Evolutionary conservation across 2,888 invertebrate genomes (phyloP).

Genomic region (Ophioninae sp.): DNA sequence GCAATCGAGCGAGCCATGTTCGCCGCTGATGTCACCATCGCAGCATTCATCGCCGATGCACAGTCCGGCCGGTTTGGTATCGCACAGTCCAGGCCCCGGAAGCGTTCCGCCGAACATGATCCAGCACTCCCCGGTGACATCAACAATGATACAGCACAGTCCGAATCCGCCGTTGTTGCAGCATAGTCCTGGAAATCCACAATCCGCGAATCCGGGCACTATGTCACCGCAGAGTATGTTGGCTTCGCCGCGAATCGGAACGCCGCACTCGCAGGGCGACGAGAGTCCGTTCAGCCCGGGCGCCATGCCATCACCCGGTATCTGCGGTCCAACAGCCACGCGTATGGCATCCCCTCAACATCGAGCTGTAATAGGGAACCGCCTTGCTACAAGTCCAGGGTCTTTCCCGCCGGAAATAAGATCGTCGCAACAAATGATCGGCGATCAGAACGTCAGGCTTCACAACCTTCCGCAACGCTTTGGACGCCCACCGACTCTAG

Average conservation of each 20-base stretch:
- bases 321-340: slow-evolving; percentile 81
- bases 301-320: slow-evolving; percentile 81
- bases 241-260: slow-evolving; percentile 84
- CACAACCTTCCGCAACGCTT: slow-evolving; percentile 79
- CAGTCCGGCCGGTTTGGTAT: slow-evolving; percentile 79
- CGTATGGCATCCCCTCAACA: slow-evolving; percentile 85
- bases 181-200: slow-evolving; percentile 82
- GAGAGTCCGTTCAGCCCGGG: slow-evolving; percentile 84
- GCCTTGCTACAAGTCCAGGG: slow-evolving; percentile 83
- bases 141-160: slow-evolving; percentile 82
- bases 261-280: slow-evolving; percentile 85
- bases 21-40: slow-evolving; percentile 80
- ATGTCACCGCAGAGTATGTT: slow-evolving; percentile 83
- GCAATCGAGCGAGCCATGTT: slow-evolving; percentile 78
- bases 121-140: slow-evolving; percentile 77
- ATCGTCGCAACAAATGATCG: slow-evolving; percentile 76
- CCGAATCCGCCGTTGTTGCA: slow-evolving; percentile 79
- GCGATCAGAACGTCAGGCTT: slow-evolving; percentile 72
- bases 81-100: slow-evolving; percentile 83
- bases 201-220: slow-evolving; percentile 79
- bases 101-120: slow-evolving; percentile 75
- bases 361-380: slow-evolving; percentile 78
- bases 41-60: slow-evolving; percentile 80
- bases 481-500: slow-evolving; percentile 79
- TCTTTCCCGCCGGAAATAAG: slow-evolving; percentile 72